A percentile compares a stretch with the other conserved stretches of the same genome.
These are phyloP conservation scores for Vanessa atalanta DNA, from an alignment of 1,140 invertebrate species.

Conservation along the genomic window DNA sequence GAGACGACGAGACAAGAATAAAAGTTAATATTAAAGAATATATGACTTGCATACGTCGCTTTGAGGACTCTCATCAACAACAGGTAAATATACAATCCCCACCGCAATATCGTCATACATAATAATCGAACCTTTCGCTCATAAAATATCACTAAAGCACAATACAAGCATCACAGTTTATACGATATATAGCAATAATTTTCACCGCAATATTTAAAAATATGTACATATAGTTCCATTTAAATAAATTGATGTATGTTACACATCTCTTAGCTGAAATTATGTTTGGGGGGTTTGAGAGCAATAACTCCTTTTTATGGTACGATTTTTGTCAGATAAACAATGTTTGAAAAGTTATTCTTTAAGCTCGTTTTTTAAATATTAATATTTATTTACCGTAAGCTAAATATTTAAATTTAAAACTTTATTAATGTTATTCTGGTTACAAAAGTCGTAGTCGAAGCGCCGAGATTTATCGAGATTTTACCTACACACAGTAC, in stretches of 20 bases:
- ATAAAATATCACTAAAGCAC: slow-evolving; percentile 43
- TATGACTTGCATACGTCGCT: not conserved
- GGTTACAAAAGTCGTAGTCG: too few species aligned
- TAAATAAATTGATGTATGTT: slow-evolving; percentile 41
- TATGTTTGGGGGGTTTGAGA: slow-evolving; percentile 70
- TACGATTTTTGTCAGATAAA: slow-evolving; percentile 71
- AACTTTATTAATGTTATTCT: too few species aligned
- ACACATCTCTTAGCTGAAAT: slow-evolving; percentile 49
- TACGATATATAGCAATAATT: slow-evolving; percentile 62
- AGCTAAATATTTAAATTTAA: too few species aligned
- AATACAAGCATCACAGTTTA: slow-evolving; percentile 40
- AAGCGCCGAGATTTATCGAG: too few species aligned
- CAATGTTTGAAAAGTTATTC: slow-evolving; percentile 66
- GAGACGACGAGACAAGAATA: not conserved
- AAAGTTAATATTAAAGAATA: not conserved
- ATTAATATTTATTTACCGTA: too few species aligned
- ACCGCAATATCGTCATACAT: slow-evolving; percentile 24
- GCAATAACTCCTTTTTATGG: slow-evolving; percentile 70
- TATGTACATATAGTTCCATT: slow-evolving; percentile 37
- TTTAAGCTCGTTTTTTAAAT: not conserved
- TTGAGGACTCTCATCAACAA: slow-evolving; percentile 17
- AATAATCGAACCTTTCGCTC: slow-evolving; percentile 41
- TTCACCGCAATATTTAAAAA: slow-evolving; percentile 59
- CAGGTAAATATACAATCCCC: slow-evolving; percentile 32
- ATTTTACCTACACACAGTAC: too few species aligned